Evolutionary conservation across 2,888 invertebrate species (phyloP), one percentile per base, ranked within the genome.

Genomic region (Frankliniella fusca): DNA sequence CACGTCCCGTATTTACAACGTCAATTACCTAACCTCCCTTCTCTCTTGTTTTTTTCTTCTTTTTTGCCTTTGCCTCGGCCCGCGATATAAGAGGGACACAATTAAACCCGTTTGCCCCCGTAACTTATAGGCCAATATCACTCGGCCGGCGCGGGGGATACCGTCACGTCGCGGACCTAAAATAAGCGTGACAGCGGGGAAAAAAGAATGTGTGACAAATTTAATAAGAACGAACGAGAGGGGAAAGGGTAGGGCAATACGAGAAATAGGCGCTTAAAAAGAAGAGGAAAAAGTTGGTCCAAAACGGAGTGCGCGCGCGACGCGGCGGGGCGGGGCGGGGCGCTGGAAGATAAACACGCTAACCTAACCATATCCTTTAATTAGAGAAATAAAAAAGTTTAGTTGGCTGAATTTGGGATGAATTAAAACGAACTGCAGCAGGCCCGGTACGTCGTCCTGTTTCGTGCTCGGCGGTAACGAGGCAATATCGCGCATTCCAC

Each of bases 321-420:
- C 20, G 8, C 20, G n/a, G 61, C 7, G 18, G 61, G 61, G 61
- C 61, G 61, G 61, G 61, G 54, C 15, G 61, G 61, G 61, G 20
- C 61, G 61, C 0, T 23, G 23, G 70, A 27, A 27, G 70, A 76
- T 76, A 76, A 76, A 76, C 70, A 76, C 70, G n/a, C 61, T n/a
- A 76, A 76, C 70, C 27, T 76, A 76, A 76, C 70, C 70, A 76
- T 76, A 76, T 76, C 70, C 70, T 76, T 27, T 76, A 76, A 76
- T 76, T 76, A 76, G 70, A 76, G 70, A 76, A 27, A 27, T 23
- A 76, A 76, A 76, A 76, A 76, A 23, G 70, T 76, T 76, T 76
- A 76, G 70, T 61, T 61, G 20, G 20, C 61, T 76, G 70, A 23
- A 76, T 76, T 76, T 23, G 38, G 70, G 70, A 76, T 76, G 27